These are phyloP conservation scores for Enteromius paludinosus DNA, from an alignment of 2,797 vertebrate species.

Conservation along the genomic window DNA sequence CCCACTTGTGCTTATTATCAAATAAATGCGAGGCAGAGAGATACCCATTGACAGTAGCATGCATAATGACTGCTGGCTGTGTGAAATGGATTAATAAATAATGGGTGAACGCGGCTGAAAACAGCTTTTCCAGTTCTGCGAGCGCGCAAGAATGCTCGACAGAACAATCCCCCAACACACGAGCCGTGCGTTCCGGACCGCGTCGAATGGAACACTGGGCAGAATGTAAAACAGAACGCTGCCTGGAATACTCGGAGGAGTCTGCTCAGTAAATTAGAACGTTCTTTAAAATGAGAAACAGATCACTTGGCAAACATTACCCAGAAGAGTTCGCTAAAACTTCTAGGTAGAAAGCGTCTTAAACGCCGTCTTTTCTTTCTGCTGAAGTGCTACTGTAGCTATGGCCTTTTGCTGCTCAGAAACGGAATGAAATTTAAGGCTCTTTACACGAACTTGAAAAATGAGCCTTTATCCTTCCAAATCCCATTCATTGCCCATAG, in stretches of 20 bases:
- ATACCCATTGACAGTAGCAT: slow-evolving; percentile 81
- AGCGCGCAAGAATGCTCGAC: slow-evolving; percentile 64
- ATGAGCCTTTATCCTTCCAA: not conserved
- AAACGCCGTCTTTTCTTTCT: not conserved
- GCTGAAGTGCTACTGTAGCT: not conserved
- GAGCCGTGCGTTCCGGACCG: slow-evolving; percentile 62
- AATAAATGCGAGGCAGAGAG: slow-evolving; percentile 77
- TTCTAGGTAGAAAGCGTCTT: slow-evolving; percentile 3
- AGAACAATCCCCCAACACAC: slow-evolving; percentile 67
- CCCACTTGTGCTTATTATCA: slow-evolving; percentile 81
- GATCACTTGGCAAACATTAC: slow-evolving; percentile 9
- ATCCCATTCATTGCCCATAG: slow-evolving; percentile 2
- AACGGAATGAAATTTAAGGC: not conserved
- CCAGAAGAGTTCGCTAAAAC: slow-evolving; percentile 5
- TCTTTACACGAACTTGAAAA: slow-evolving; percentile 10
- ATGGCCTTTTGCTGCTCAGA: slow-evolving; percentile 1
- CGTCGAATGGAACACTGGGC: slow-evolving; percentile 60
- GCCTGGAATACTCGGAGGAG: slow-evolving; percentile 37
- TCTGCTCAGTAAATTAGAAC: slow-evolving; percentile 48
- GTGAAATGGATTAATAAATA: slow-evolving; percentile 83
- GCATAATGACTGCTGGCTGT: slow-evolving; percentile 82
- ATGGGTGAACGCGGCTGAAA: slow-evolving; percentile 71
- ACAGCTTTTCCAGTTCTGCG: slow-evolving; percentile 69
- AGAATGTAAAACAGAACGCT: slow-evolving; percentile 64
- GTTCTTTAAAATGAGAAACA: slow-evolving; percentile 64